phyloP scores from a whole-genome alignment of 2,888 invertebrate species.

The Cactoblastis cactorum region DNA sequence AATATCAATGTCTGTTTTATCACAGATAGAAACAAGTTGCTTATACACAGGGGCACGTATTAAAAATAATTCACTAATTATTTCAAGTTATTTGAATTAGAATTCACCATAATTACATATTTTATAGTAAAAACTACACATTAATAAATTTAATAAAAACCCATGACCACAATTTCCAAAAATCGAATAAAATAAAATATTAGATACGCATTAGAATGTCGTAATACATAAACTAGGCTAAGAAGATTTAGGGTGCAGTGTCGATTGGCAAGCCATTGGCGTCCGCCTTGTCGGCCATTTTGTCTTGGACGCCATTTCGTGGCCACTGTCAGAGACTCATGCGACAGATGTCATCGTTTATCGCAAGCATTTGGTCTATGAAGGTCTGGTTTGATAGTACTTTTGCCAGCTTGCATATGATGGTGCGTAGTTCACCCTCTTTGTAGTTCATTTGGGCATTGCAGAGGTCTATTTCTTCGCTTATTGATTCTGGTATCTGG shows the following conservation, averaged over 20 bases:
- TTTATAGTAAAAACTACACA: neutral
- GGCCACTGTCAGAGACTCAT: slow-evolving; percentile 80
- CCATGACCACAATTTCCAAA: slow-evolving; percentile 19
- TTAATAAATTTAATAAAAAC: slow-evolving; percentile 14
- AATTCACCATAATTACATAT: slow-evolving; percentile 15
- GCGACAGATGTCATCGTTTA: slow-evolving; percentile 89
- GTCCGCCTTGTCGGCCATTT: slow-evolving; percentile 35
- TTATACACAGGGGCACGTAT: too few species aligned
- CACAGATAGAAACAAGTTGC: too few species aligned
- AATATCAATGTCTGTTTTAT: too few species aligned
- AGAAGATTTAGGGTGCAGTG: slow-evolving; percentile 12
- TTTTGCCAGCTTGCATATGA: slow-evolving; percentile 82
- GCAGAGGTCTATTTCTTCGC: slow-evolving; percentile 82
- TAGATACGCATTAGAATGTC: slow-evolving; percentile 24
- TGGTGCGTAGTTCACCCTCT: slow-evolving; percentile 80
- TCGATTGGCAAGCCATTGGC: slow-evolving; percentile 20
- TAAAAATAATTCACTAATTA: too few species aligned
- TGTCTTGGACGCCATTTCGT: slow-evolving; percentile 38
- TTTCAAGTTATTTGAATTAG: too few species aligned
- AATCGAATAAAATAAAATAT: slow-evolving; percentile 24
- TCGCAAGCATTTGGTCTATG: slow-evolving; percentile 86
- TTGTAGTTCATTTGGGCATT: slow-evolving; percentile 86
- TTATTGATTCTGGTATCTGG: slow-evolving; percentile 81
- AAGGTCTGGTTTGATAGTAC: slow-evolving; percentile 86
- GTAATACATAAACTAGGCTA: slow-evolving; percentile 13